Conservation (phyloP, 1,140 invertebrate genomes). For the Polypedilum vanderplanki region DNA sequence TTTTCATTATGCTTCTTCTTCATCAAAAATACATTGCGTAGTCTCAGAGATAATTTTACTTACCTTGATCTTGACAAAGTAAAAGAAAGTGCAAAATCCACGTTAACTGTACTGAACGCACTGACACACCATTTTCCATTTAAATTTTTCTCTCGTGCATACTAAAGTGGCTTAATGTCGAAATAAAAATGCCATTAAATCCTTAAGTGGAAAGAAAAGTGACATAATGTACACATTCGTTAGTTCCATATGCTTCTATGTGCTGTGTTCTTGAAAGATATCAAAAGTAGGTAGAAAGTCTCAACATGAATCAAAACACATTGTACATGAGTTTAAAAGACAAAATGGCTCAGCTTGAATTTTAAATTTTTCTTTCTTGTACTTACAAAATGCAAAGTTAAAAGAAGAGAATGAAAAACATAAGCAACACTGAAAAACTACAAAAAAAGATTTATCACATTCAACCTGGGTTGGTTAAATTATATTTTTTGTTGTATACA, state of each 20-base stretch:
- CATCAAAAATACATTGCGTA: too few relatives aligned
- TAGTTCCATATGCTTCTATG: not conserved
- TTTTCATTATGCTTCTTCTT: too few relatives aligned
- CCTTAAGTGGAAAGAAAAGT: not conserved
- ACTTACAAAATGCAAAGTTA: not conserved
- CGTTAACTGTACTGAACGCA: too few relatives aligned
- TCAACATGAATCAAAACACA: not conserved
- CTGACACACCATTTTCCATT: too few relatives aligned
- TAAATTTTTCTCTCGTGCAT: not conserved
- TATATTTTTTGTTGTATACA: too few relatives aligned
- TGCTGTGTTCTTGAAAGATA: too few relatives aligned
- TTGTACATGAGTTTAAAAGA: not conserved
- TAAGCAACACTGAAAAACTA: not conserved
- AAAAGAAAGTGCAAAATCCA: too few relatives aligned
- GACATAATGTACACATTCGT: not conserved
- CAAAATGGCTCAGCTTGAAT: not conserved
- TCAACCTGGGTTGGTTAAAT: too few relatives aligned
- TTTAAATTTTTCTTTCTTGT: not conserved
- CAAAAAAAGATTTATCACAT: not conserved
- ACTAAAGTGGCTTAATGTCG: not conserved
- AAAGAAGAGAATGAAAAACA: not conserved
- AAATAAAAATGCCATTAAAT: not conserved
- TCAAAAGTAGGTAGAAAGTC: not conserved
- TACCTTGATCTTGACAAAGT: too few relatives aligned
- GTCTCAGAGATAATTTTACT: too few relatives aligned